These are phyloP conservation scores for Drosophila orena DNA, from an alignment of 1,140 invertebrate species.

Conservation along the genomic window DNA sequence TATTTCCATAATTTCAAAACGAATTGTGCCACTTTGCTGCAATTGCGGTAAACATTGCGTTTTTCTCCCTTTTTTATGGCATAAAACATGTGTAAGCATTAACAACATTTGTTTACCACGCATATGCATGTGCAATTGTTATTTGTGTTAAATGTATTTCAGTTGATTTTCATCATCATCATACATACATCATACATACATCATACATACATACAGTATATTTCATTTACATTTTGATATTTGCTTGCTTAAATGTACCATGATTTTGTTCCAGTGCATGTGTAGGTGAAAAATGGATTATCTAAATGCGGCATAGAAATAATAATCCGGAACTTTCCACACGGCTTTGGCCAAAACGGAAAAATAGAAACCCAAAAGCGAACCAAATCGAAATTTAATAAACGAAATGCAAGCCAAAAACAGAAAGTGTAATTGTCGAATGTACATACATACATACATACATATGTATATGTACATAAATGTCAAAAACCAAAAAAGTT, in stretches of 20 bases:
- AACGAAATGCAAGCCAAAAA: slow-evolving; percentile 26
- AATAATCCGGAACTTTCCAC: slow-evolving; percentile 27
- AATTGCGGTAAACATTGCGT: not conserved
- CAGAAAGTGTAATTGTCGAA: slow-evolving; percentile 2
- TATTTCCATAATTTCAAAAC: slow-evolving; percentile 9
- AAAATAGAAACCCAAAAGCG: slow-evolving; percentile 22
- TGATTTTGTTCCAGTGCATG: not conserved
- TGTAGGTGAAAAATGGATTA: not conserved
- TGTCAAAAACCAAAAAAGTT: no score
- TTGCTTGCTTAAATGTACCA: no score
- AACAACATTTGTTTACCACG: no score
- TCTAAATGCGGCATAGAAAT: slow-evolving; percentile 2
- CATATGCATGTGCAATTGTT: no score
- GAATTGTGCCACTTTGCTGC: not conserved
- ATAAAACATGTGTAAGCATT: not conserved
- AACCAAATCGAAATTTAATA: slow-evolving; percentile 19
- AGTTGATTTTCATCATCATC: no score
- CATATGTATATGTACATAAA: no score
- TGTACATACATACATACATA: no score
- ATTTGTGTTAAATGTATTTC: no score
- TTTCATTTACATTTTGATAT: no score
- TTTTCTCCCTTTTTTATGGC: no score
- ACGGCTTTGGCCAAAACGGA: slow-evolving; percentile 2
- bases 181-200: no score
- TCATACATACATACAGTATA: no score